Evolutionary conservation across 1,140 invertebrate species (phyloP).

Genomic region (Drosophila ironensis): DNA sequence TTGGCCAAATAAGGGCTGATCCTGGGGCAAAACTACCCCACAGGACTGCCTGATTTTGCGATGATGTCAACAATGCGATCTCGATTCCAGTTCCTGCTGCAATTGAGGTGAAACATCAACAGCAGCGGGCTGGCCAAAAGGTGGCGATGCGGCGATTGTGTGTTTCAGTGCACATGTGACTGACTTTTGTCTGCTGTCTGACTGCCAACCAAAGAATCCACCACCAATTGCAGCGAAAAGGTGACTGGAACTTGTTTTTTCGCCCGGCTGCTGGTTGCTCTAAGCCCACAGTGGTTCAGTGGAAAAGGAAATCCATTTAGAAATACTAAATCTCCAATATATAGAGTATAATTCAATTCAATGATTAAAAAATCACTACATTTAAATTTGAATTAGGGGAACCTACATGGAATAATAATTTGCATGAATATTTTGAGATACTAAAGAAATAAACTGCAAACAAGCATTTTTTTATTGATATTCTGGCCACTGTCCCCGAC

Average conservation of each 20-base stretch:
- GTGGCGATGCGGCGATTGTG: constrained; percentile 24
- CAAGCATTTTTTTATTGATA: too few species aligned
- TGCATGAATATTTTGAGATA: too few species aligned
- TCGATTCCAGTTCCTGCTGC: constrained; percentile 49
- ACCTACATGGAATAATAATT: too few species aligned
- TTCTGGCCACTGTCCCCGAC: too few species aligned
- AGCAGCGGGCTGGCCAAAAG: constrained; percentile 47
- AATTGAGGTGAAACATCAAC: constrained; percentile 68
- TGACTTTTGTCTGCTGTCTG: constrained; percentile 56
- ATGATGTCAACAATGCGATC: constrained; percentile 69
- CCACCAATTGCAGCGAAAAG: constrained; percentile 45
- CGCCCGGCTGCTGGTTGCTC: constrained; percentile 32
- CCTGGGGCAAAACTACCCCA: constrained; percentile 57
- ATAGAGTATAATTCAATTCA: too few species aligned
- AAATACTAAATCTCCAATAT: not conserved
- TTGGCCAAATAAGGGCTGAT: constrained; percentile 72
- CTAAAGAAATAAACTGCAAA: too few species aligned
- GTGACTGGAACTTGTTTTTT: constrained; percentile 58
- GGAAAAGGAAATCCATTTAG: too few species aligned
- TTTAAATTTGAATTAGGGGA: too few species aligned
- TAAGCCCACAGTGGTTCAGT: constrained; percentile 1
- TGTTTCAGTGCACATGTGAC: constrained; percentile 57
- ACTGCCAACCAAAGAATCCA: constrained; percentile 68
- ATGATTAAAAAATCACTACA: too few species aligned
- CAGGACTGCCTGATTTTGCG: constrained; percentile 13